phyloP scores from a whole-genome alignment of 2,888 invertebrate species.

The Emmelina monodactyla region DNA sequence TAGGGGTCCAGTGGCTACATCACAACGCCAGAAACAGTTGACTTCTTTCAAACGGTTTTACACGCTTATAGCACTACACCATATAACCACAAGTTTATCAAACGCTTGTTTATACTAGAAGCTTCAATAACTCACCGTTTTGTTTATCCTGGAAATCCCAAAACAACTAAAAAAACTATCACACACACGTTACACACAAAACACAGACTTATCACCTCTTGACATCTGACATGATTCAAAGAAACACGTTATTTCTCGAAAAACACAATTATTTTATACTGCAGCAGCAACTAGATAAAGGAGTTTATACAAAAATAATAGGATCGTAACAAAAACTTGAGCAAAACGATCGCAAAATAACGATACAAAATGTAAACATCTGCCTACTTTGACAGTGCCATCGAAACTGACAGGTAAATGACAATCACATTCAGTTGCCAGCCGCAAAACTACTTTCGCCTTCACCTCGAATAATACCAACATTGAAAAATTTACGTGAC shows the following conservation, averaged over 20 bases:
- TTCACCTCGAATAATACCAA: conserved; percentile 25
- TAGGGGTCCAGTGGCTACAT: conserved; percentile 4
- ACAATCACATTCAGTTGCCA: conserved; percentile 34
- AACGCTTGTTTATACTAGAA: too few relatives aligned
- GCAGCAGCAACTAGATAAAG: conserved; percentile 39
- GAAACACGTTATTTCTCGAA: conserved; percentile 23
- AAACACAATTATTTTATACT: conserved; percentile 43
- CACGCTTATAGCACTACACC: conserved; percentile 18
- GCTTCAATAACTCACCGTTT: conserved; percentile 52
- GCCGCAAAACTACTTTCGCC: conserved; percentile 45
- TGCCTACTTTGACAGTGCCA: conserved; percentile 61
- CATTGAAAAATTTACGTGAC: conserved; percentile 17
- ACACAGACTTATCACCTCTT: conserved; percentile 60
- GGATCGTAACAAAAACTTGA: conserved; percentile 49
- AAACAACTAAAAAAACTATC: conserved; percentile 59
- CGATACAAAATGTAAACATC: conserved; percentile 64
- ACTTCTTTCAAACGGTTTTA: conserved; percentile 12
- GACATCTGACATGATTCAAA: conserved; percentile 59
- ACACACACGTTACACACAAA: conserved; percentile 56
- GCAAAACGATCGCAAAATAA: conserved; percentile 62
- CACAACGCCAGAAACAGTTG: conserved; percentile 19
- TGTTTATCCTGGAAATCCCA: conserved; percentile 58
- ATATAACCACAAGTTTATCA: too few relatives aligned
- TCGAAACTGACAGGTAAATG: conserved; percentile 38
- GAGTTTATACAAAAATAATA: conserved; percentile 54